Percentiles rank a stretch among this genome's conserved stretches.
Evolutionary conservation across 2,113 vertebrate genomes (phyloP).

Genomic region (Ochotona curzoniae): DNA sequence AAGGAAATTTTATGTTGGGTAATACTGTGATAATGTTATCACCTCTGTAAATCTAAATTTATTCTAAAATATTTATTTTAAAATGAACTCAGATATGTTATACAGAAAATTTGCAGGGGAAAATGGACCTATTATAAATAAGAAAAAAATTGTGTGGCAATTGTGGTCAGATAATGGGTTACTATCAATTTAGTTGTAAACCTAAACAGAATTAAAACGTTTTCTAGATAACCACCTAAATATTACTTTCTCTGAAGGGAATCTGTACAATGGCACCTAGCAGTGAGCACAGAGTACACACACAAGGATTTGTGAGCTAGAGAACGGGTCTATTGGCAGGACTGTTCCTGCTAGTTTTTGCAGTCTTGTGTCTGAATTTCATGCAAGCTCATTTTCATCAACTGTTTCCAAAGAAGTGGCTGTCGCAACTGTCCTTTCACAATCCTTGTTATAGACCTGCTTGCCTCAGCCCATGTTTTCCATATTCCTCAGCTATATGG

Average conservation of each 20-base stretch:
- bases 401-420: background rate
- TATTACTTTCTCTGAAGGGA: background rate
- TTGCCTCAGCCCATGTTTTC: background rate
- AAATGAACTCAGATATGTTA: background rate
- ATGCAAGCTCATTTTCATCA: background rate
- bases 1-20: background rate
- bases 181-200: background rate
- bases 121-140: background rate
- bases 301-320: background rate
- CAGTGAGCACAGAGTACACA: fast-evolving
- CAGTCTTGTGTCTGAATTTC: background rate
- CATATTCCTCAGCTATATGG: background rate
- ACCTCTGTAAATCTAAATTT: background rate
- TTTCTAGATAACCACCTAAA: background rate
- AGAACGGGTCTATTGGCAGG: background rate
- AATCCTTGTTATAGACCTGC: background rate
- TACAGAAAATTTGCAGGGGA: background rate
- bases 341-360: background rate
- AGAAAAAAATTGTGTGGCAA: background rate
- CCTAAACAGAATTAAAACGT: background rate
- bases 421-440: background rate
- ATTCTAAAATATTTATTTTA: background rate
- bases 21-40: background rate
- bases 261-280: background rate
- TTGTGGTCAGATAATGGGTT: background rate